Percentiles rank a stretch among this genome's conserved stretches.
Evolutionary conservation across 1,140 invertebrate species (phyloP).

Genomic region (Anagrus nilaparvatae): DNA sequence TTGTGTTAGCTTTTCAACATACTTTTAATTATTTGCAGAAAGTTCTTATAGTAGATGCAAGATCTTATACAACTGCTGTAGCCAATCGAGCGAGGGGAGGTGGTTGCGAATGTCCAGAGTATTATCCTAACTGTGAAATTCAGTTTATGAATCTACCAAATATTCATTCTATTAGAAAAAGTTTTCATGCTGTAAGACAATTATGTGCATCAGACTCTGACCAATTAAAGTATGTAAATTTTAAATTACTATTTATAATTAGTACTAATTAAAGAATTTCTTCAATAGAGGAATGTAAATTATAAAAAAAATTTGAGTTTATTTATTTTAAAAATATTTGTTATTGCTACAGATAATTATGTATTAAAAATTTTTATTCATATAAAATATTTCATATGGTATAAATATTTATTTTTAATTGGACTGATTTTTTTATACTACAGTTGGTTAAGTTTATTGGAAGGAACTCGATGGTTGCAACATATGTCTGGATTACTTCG

Average conservation of each 20-base stretch:
- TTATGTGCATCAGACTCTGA: conserved; percentile 67
- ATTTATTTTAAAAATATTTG: no score
- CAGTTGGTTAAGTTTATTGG: conserved; percentile 81
- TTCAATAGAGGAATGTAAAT: no score
- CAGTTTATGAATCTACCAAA: conserved; percentile 96
- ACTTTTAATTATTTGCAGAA: conserved; percentile 48
- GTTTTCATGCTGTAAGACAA: conserved; percentile 65
- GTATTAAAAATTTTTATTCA: no score
- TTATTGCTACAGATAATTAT: no score
- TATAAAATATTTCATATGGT: no score
- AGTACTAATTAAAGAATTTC: no score
- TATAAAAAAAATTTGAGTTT: no score
- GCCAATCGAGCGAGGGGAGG: conserved; percentile 92
- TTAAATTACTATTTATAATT: conserved; percentile 9
- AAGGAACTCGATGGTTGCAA: conserved; percentile 83
- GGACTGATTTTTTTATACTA: background rate
- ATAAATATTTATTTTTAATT: no score
- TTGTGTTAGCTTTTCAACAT: conserved; percentile 1
- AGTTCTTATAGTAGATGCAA: conserved; percentile 88
- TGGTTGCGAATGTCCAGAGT: conserved; percentile 90
- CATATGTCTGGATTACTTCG: conserved; percentile 76
- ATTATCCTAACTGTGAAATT: conserved; percentile 89
- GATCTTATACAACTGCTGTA: conserved; percentile 89
- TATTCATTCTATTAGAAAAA: conserved; percentile 88
- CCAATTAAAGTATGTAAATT: conserved; percentile 63